phyloP scores from a whole-genome alignment of 2,888 invertebrate species.

The Eucriotettix oculatus region DNA sequence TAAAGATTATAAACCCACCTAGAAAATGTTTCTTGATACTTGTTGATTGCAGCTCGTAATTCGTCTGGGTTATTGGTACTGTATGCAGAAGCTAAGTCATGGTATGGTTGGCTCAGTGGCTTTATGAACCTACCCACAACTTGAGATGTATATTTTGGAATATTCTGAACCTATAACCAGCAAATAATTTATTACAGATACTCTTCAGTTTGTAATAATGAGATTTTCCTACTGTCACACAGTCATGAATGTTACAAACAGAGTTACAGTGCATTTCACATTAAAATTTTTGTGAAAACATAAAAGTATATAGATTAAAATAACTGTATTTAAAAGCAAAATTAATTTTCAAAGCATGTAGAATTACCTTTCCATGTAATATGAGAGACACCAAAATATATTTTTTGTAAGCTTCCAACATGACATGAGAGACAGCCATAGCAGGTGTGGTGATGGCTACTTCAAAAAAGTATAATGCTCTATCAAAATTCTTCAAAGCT shows the following conservation, averaged over 20 bases:
- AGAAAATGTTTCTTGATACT: conserved; percentile 65
- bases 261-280: no score
- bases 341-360: no score
- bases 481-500: conserved; percentile 79
- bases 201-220: no score
- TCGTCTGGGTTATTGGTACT: conserved; percentile 53
- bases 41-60: conserved; percentile 47
- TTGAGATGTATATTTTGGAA: conserved; percentile 86
- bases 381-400: conserved; percentile 84
- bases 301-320: no score
- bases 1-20: conserved; percentile 24
- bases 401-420: conserved; percentile 95
- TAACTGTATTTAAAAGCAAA: no score
- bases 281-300: no score
- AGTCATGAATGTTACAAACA: no score
- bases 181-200: not conserved
- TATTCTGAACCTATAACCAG: conserved; percentile 31
- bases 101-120: conserved; percentile 72
- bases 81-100: conserved; percentile 75
- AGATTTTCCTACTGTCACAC: no score
- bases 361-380: conserved; percentile 67
- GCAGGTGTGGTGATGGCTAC: conserved; percentile 91
- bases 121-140: conserved; percentile 73
- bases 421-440: conserved; percentile 86
- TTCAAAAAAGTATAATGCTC: conserved; percentile 90